Base-by-base conservation (phyloP, 2,113 vertebrate genomes). In the Lampris incognitus region DNA sequence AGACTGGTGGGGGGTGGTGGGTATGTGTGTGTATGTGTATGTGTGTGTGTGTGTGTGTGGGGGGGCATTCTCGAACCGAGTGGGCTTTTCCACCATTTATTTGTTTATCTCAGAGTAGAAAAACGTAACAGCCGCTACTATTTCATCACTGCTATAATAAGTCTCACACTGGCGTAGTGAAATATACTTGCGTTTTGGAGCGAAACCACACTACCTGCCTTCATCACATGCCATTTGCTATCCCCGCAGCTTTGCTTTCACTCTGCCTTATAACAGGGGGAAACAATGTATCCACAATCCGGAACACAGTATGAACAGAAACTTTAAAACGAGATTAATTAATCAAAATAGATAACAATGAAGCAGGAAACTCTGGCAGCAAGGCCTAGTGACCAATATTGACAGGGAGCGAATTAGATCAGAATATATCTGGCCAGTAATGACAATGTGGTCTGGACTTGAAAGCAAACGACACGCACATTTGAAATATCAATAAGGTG, bases 51-150 rank as follows among this genome's bases (percentile, higher is more conserved):
- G 24, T 24, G 24, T n/a, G n/a, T n/a, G 24, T 0, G 49, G 64
- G 64, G 83, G 82, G 82, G 85, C 78, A 83, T 66, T 71, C 81
- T 74, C 78, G 57, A 78, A 84, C 74, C 84, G 55, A 76, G 44
- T 69, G 61, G 61, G 69, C 57, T 73, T 79, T 24, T 63, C 0
- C 38, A 63, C 62, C 61, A 85, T 78, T 64, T 81, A 73, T 84
- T 59, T 56, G 65, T 82, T 80, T 24, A 55, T 77, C 69, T 79
- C 1, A 13, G 10, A 48, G 57, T 71, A 48, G 52, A 67, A 74
- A 72, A 66, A 3, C 24, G 24, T 55, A 55, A n/a, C 52, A 13
- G 0, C 13, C 3, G n/a, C 65, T 70, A 60, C 61, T 49, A 55
- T 55, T 60, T 76, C 55, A 40, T 6, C 50, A 60, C 72, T 66